Evolutionary conservation across 2,113 vertebrate genomes (phyloP).

Genomic region (Arothron firmamentum): DNA sequence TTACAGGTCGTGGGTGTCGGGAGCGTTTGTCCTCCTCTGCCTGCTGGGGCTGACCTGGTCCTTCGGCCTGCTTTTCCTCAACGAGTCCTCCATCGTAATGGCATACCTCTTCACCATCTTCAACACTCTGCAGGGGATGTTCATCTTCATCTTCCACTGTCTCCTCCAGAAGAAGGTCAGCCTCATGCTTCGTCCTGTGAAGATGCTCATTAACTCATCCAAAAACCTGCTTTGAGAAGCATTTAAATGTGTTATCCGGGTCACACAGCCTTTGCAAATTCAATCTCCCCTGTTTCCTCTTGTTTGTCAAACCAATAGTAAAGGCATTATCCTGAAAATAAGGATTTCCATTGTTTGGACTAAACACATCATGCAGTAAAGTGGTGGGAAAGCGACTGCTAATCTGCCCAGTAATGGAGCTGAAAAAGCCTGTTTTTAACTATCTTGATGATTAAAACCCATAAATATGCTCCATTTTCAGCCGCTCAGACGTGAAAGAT

Average conservation of each 20-base stretch:
- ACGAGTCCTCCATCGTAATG: constrained; percentile 93
- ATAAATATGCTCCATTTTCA: background rate
- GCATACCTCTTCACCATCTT: constrained; percentile 98
- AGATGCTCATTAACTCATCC: too few relatives aligned
- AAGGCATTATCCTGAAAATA: background rate
- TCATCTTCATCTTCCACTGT: constrained; percentile 99
- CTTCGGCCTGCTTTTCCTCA: constrained; percentile 93
- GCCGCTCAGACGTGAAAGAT: background rate
- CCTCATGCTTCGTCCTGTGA: too few relatives aligned
- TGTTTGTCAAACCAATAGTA: background rate
- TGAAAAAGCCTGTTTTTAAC: background rate
- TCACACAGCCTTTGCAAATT: too few relatives aligned
- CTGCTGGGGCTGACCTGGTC: constrained; percentile 94
- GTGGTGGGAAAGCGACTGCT: too few relatives aligned
- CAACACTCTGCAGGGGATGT: constrained; percentile 97
- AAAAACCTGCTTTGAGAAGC: background rate
- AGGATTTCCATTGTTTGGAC: background rate
- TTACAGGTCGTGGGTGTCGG: constrained; percentile 94
- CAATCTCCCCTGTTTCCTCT: background rate
- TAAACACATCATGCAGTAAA: background rate
- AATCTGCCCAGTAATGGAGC: too few relatives aligned
- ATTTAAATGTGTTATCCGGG: background rate
- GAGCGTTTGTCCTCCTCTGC: constrained; percentile 91
- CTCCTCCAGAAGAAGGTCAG: constrained; percentile 97
- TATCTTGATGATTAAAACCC: background rate